These are phyloP conservation scores for Atrina japonica DNA, from an alignment of 2,888 invertebrate species.

Conservation along the genomic window DNA sequence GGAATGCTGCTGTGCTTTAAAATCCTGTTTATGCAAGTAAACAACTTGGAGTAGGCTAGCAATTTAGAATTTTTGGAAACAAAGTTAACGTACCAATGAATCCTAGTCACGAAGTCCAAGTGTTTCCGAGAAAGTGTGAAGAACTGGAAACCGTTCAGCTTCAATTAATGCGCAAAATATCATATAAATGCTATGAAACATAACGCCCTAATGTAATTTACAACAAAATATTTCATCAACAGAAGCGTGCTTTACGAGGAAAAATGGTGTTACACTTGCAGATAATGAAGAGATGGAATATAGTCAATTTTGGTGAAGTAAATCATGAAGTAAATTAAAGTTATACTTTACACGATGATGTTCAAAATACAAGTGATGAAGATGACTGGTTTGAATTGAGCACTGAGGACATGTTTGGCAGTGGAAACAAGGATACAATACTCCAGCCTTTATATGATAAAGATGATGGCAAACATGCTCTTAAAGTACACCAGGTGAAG, in stretches of 20 bases:
- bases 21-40: too few species aligned
- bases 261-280: slow-evolving; percentile 3
- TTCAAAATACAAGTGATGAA: not conserved
- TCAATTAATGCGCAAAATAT: too few species aligned
- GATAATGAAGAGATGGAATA: not conserved
- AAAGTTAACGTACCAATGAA: too few species aligned
- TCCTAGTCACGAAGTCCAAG: too few species aligned
- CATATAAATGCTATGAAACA: too few species aligned
- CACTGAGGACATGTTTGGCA: slow-evolving; percentile 3
- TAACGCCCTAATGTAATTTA: slow-evolving; percentile 18
- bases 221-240: slow-evolving; percentile 14
- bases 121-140: too few species aligned
- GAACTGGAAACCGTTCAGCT: too few species aligned
- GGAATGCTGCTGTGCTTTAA: too few species aligned
- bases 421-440: slow-evolving; percentile 11
- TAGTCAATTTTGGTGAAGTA: not conserved
- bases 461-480: slow-evolving; percentile 21
- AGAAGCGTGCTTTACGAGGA: slow-evolving; percentile 11
- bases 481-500: slow-evolving; percentile 20
- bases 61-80: too few species aligned
- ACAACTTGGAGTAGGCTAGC: too few species aligned
- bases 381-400: slow-evolving; percentile 13
- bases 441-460: slow-evolving; percentile 1
- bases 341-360: not conserved
- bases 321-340: not conserved